Conservation (phyloP, 1,140 invertebrate genomes). For the Pseudoatta argentina region DNA sequence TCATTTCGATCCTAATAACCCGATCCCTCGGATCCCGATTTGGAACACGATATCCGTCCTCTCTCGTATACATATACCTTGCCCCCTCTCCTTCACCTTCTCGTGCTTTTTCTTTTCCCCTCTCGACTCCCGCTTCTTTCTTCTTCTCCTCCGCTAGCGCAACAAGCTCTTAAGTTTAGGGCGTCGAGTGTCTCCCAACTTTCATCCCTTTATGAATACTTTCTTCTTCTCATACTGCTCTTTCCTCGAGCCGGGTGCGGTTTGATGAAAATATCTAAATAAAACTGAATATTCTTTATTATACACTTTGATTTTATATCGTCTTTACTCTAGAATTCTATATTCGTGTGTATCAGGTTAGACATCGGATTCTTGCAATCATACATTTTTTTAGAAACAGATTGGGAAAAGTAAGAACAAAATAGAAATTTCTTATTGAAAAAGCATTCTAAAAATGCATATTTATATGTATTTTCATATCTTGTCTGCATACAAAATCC, state of each 20-base stretch:
- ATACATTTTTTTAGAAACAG: too few relatives aligned
- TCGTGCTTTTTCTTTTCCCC: conserved; percentile 28
- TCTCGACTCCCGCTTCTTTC: not conserved
- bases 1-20: conserved; percentile 87
- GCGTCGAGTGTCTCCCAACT: conserved; percentile 54
- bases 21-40: conserved; percentile 85
- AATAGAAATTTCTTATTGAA: too few relatives aligned
- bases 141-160: not conserved
- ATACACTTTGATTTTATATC: not conserved
- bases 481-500: too few relatives aligned
- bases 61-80: conserved; percentile 63
- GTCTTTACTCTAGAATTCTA: not conserved
- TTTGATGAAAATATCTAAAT: not conserved
- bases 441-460: too few relatives aligned
- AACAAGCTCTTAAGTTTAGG: conserved; percentile 65
- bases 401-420: too few relatives aligned
- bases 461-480: too few relatives aligned
- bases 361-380: too few relatives aligned
- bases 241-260: not conserved
- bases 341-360: not conserved
- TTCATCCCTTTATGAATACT: conserved; percentile 58
- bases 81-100: conserved; percentile 41
- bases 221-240: not conserved
- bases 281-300: not conserved
- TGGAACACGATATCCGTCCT: conserved; percentile 84